A percentile compares a stretch with the other conserved stretches of the same genome.
Conservation (phyloP, 2,888 invertebrate genomes). For the Yponomeuta plumbellus region DNA sequence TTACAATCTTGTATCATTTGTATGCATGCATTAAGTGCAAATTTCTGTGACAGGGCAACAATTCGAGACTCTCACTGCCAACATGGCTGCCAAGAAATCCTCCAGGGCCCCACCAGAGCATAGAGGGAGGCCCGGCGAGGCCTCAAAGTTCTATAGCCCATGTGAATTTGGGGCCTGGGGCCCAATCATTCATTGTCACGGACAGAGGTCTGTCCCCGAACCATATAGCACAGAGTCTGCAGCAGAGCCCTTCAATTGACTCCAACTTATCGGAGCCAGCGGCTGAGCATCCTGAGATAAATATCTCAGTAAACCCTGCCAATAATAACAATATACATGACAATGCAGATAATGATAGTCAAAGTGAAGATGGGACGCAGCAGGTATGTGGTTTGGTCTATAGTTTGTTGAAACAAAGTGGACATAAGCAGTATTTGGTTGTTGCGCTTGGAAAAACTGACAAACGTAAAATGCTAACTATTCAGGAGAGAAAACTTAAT, state of each 20-base stretch:
- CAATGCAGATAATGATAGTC: slow-evolving; percentile 63
- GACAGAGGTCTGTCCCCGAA: slow-evolving; percentile 42
- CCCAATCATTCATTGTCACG: slow-evolving; percentile 54
- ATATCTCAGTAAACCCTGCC: slow-evolving; percentile 62
- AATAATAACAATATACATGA: slow-evolving; percentile 69
- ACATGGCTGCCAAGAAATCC: slow-evolving; percentile 63
- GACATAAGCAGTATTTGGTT: neutral
- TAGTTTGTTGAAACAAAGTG: neutral
- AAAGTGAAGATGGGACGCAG: slow-evolving; percentile 65
- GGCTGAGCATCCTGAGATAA: slow-evolving; percentile 52
- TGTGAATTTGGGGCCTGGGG: slow-evolving; percentile 47
- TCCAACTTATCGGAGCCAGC: slow-evolving; percentile 50
- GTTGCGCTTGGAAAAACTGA: too few relatives aligned
- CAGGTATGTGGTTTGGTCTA: slow-evolving; percentile 41
- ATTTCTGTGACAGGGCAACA: slow-evolving; percentile 49
- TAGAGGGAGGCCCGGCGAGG: slow-evolving; percentile 46
- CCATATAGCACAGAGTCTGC: slow-evolving; percentile 26
- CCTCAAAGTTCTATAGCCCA: slow-evolving; percentile 66
- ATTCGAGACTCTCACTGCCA: slow-evolving; percentile 60
- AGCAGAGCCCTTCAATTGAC: slow-evolving; percentile 49
- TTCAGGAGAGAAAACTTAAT: too few relatives aligned
- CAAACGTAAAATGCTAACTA: too few relatives aligned
- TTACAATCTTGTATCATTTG: neutral
- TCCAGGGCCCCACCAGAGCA: slow-evolving; percentile 51
- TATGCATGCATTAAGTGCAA: neutral